phyloP scores from a whole-genome alignment of 1,140 invertebrate species.

The Aradophagus sp. region DNA sequence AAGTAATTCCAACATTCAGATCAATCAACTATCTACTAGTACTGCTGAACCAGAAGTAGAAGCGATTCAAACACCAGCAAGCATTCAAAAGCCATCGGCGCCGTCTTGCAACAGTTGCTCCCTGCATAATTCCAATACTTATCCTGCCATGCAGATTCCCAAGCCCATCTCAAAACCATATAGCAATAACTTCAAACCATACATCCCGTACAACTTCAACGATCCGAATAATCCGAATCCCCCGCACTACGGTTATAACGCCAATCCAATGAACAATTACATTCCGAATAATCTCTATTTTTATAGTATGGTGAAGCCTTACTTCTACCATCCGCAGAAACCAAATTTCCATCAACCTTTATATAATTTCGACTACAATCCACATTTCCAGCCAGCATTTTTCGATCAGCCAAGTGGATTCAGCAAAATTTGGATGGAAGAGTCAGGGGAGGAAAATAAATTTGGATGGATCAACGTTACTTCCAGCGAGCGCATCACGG shows the following conservation, averaged over 20 bases:
- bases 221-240: conserved; percentile 70
- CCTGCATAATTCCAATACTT: background rate
- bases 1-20: conserved; percentile 54
- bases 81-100: conserved; percentile 2
- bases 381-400: background rate
- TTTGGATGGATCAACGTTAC: conserved; percentile 29
- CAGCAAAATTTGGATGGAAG: conserved; percentile 3
- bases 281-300: conserved; percentile 56
- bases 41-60: conserved; percentile 11
- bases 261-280: conserved; percentile 49
- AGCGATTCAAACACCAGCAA: conserved; percentile 1
- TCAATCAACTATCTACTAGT: conserved; percentile 33
- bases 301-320: conserved; percentile 46
- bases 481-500: conserved; percentile 8
- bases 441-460: conserved; percentile 5
- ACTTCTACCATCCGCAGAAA: conserved; percentile 8
- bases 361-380: conserved; percentile 6
- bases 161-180: conserved; percentile 33
- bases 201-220: conserved; percentile 60
- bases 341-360: background rate
- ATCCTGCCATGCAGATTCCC: conserved; percentile 33
- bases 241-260: conserved; percentile 58
- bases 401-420: conserved; percentile 24
- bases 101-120: background rate
- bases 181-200: conserved; percentile 27